Conservation (phyloP, 2,888 invertebrate genomes). For the Anticlea derivata region DNA sequence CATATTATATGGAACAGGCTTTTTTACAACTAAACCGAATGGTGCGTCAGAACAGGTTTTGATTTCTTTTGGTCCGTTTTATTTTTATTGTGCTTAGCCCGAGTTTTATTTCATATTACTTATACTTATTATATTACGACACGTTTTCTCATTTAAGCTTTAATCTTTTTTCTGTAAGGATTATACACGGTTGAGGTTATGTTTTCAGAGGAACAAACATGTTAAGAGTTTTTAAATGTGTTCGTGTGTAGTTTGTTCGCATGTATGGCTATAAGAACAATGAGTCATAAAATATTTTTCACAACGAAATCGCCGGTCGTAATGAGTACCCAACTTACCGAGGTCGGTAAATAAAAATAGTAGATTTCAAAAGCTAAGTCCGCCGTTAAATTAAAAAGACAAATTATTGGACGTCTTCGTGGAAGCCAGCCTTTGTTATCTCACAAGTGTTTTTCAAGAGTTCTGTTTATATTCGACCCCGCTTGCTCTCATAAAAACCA, state of each 20-base stretch:
- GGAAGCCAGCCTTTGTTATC: slow-evolving; percentile 82
- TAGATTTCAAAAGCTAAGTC: slow-evolving; percentile 79
- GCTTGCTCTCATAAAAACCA: slow-evolving; percentile 56
- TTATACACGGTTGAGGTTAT: slow-evolving; percentile 29
- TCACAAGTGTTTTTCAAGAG: slow-evolving; percentile 83
- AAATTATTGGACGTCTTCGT: slow-evolving; percentile 83
- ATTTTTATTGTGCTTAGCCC: slow-evolving; percentile 74
- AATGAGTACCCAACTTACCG: slow-evolving; percentile 75
- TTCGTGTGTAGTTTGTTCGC: slow-evolving; percentile 50
- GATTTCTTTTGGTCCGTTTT: slow-evolving; percentile 71
- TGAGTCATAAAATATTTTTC: slow-evolving; percentile 74
- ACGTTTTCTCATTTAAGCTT: slow-evolving; percentile 57
- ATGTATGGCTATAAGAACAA: slow-evolving; percentile 70
- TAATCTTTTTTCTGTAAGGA: slow-evolving; percentile 35
- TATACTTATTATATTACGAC: slow-evolving; percentile 60
- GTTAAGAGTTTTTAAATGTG: slow-evolving; percentile 39
- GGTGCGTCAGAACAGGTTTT: slow-evolving; percentile 72
- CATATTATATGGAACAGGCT: slow-evolving; percentile 80
- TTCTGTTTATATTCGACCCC: slow-evolving; percentile 72
- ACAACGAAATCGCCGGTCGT: slow-evolving; percentile 60
- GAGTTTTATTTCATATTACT: slow-evolving; percentile 71
- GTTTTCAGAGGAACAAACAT: slow-evolving; percentile 29
- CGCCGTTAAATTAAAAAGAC: slow-evolving; percentile 83
- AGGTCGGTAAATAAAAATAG: slow-evolving; percentile 68
- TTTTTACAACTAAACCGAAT: slow-evolving; percentile 81